Evolutionary conservation across 2,797 vertebrate genomes (phyloP).

Genomic region (Ctenopoma multispine): DNA sequence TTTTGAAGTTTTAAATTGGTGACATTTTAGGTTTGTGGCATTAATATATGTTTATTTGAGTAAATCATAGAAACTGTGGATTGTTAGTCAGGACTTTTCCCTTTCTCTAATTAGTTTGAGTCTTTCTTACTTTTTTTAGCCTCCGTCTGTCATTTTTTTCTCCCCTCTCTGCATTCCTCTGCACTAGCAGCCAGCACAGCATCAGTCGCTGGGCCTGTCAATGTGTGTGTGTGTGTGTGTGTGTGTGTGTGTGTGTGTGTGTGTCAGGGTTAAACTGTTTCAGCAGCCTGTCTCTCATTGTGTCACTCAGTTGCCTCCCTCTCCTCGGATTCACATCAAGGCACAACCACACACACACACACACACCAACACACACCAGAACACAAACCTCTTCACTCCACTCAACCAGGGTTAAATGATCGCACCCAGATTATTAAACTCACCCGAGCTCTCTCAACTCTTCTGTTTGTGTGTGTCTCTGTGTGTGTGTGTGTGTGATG

Average conservation of each 20-base stretch:
- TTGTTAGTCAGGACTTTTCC: background rate
- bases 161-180: slow-evolving; percentile 33
- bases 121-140: background rate
- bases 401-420: slow-evolving; percentile 84
- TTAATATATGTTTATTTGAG: slow-evolving; percentile 7
- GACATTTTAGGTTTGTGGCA: background rate
- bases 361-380: slow-evolving; percentile 56
- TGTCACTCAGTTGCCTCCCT: slow-evolving; percentile 67
- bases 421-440: slow-evolving; percentile 83
- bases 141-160: background rate
- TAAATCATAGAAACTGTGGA: slow-evolving; percentile 2
- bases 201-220: slow-evolving; percentile 42
- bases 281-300: slow-evolving; percentile 69
- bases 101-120: slow-evolving; percentile 19
- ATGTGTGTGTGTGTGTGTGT: slow-evolving; percentile 33
- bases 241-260: slow-evolving; percentile 54
- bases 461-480: slow-evolving; percentile 52
- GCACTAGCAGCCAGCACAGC: slow-evolving; percentile 46
- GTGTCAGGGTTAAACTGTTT: slow-evolving; percentile 80
- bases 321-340: slow-evolving; percentile 64
- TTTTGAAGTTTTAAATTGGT: slow-evolving; percentile 23
- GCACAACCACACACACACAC: slow-evolving; percentile 41
- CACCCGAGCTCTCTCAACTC: slow-evolving; percentile 72
- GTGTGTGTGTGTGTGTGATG: slow-evolving; percentile 64
- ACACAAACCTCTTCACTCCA: slow-evolving; percentile 81